A percentile compares a stretch with the other conserved stretches of the same genome.
phyloP scores from a whole-genome alignment of 2,888 invertebrate genomes.

The Balanococcus diminutus region DNA sequence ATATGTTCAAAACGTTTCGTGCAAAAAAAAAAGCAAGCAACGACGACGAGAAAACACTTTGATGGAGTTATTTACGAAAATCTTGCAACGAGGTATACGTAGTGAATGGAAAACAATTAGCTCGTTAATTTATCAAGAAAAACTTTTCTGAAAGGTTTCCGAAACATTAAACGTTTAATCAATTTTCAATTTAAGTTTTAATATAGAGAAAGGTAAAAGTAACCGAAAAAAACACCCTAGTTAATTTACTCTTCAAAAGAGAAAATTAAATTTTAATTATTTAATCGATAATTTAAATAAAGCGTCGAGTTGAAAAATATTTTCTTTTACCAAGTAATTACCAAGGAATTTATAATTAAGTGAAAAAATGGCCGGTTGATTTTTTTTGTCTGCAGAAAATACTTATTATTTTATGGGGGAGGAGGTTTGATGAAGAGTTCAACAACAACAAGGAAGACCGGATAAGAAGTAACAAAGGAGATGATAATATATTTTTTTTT shows the following conservation, averaged over 20 bases:
- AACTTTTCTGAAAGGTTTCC: conserved; percentile 15
- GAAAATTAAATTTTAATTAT: conserved; percentile 40
- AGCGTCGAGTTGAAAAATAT: not conserved
- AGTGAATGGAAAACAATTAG: conserved; percentile 11
- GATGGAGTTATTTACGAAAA: not conserved
- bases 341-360: not conserved
- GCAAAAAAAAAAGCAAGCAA: not conserved
- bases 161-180: conserved; percentile 39
- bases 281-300: conserved; percentile 21
- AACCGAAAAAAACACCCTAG: conserved; percentile 16
- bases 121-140: conserved; percentile 22
- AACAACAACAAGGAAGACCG: too few relatives aligned
- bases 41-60: not conserved
- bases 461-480: too few relatives aligned
- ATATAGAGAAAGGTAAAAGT: conserved; percentile 21
- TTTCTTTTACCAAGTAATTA: not conserved
- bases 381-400: too few relatives aligned
- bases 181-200: conserved; percentile 38
- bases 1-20: not conserved
- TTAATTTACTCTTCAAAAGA: not conserved
- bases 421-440: too few relatives aligned
- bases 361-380: too few relatives aligned
- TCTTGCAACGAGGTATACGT: not conserved
- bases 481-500: too few relatives aligned
- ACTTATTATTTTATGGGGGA: too few relatives aligned